Conservation (phyloP, 2,888 invertebrate genomes). For the Scaptomyza caliginosa region DNA sequence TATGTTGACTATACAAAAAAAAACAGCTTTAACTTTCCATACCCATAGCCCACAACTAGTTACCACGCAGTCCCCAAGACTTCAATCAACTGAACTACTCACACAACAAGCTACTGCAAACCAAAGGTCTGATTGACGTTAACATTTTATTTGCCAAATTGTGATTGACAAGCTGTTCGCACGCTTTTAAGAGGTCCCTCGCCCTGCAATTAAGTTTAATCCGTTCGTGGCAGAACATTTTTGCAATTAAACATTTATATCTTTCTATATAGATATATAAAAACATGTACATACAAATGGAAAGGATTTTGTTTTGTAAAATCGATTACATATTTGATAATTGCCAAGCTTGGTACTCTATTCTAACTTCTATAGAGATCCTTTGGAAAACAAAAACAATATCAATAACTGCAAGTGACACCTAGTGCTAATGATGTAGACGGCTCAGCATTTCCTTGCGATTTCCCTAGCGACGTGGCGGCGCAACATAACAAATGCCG, state of each 20-base stretch:
- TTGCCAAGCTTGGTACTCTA: conserved; percentile 57
- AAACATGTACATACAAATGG: too few species aligned
- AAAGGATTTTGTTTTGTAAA: too few species aligned
- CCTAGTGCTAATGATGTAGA: conserved; percentile 58
- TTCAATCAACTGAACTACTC: conserved; percentile 29
- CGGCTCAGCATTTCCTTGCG: conserved; percentile 46
- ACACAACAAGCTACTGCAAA: conserved; percentile 38
- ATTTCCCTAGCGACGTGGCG: conserved; percentile 69
- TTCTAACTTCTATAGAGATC: conserved; percentile 66
- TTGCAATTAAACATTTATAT: conserved; percentile 62
- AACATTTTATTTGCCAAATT: conserved; percentile 76
- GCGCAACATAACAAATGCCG: conserved; percentile 75
- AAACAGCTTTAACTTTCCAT: background rate
- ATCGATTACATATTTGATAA: conserved; percentile 48
- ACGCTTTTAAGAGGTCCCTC: conserved; percentile 49
- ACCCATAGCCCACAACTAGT: background rate
- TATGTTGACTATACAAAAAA: background rate
- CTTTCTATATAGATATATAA: conserved; percentile 7
- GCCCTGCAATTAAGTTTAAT: conserved; percentile 2
- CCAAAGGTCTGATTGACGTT: conserved; percentile 65
- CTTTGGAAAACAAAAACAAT: background rate
- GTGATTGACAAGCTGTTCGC: conserved; percentile 76
- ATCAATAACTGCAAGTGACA: conserved; percentile 36
- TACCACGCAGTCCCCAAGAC: conserved; percentile 6
- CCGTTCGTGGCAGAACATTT: conserved; percentile 28